phyloP scores from a whole-genome alignment of 1,140 invertebrate species.

The Pseudoatta argentina region DNA sequence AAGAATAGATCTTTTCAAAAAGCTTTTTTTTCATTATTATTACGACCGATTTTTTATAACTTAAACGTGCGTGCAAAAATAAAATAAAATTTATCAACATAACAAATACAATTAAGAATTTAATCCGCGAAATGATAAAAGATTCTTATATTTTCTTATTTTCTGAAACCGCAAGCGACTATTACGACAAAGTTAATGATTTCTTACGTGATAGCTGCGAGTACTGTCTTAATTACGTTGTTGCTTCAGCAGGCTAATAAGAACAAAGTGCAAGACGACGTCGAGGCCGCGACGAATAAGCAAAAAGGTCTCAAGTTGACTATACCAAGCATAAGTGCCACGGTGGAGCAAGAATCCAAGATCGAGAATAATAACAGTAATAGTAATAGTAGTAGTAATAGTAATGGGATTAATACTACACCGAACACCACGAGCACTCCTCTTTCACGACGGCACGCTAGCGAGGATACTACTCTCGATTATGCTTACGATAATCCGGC shows the following conservation, averaged over 20 bases:
- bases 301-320: slow-evolving; percentile 78
- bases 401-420: slow-evolving; percentile 84
- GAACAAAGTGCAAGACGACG: slow-evolving; percentile 77
- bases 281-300: slow-evolving; percentile 66
- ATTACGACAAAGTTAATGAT: background rate
- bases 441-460: slow-evolving; percentile 87
- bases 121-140: background rate
- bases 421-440: slow-evolving; percentile 87
- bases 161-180: background rate
- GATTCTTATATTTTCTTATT: background rate
- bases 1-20: background rate
- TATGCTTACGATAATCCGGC: slow-evolving; percentile 91
- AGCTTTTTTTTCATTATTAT: background rate
- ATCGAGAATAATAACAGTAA: slow-evolving; percentile 69
- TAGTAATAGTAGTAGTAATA: slow-evolving; percentile 64
- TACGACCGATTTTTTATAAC: background rate
- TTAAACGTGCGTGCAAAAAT: background rate
- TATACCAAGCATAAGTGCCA: slow-evolving; percentile 84
- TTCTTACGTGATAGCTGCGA: background rate
- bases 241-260: slow-evolving; percentile 67
- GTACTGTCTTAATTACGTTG: slow-evolving; percentile 7
- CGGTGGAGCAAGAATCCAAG: slow-evolving; percentile 68
- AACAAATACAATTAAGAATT: background rate
- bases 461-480: slow-evolving; percentile 89
- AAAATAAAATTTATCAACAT: background rate